Conservation (phyloP, 2,113 vertebrate genomes). For the Nettapus auritus region DNA sequence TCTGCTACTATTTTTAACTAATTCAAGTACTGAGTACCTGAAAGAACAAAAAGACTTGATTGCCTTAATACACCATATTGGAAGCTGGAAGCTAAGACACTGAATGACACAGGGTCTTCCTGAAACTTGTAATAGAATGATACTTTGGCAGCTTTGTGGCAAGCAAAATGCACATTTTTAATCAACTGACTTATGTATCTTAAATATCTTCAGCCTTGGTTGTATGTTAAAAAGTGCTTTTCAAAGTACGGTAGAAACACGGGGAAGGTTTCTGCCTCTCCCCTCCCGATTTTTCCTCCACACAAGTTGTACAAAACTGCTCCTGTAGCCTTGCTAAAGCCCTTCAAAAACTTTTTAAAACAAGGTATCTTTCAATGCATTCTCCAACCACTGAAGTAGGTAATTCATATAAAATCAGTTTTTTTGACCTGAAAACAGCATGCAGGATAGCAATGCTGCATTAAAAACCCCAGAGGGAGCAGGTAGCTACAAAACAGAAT, state of each 20-base stretch:
- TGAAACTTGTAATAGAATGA: accelerated
- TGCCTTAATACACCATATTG: neutral
- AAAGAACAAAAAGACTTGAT: neutral
- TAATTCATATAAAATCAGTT: neutral
- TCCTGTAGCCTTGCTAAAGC: neutral
- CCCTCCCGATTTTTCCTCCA: neutral
- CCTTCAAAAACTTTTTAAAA: neutral
- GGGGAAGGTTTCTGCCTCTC: neutral
- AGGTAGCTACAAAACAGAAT: neutral
- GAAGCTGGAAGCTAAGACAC: neutral
- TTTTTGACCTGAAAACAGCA: neutral
- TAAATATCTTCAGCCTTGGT: neutral
- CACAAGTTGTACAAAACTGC: neutral
- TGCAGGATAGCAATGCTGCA: neutral
- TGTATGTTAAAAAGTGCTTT: neutral
- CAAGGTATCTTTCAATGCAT: neutral
- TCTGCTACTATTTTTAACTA: neutral
- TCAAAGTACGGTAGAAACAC: neutral
- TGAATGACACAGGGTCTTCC: neutral
- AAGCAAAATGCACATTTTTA: neutral
- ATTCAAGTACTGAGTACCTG: neutral
- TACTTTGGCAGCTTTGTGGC: neutral
- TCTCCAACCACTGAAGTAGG: accelerated
- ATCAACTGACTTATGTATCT: neutral
- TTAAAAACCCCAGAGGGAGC: neutral